phyloP scores from a whole-genome alignment of 2,113 vertebrate genomes.

The Cettia cetti region DNA sequence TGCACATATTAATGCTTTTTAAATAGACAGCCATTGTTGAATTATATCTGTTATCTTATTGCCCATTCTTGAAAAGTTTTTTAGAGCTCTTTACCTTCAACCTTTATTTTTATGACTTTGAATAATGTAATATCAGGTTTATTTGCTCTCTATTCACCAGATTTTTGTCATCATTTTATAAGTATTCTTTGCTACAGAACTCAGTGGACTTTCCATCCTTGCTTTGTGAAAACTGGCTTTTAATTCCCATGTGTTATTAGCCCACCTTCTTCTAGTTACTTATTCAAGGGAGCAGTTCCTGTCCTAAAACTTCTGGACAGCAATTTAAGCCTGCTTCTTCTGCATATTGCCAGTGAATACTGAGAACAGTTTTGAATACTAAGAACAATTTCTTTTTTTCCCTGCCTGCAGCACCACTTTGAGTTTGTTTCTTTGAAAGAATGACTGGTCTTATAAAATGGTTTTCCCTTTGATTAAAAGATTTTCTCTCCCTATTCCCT shows the following conservation, averaged over 20 bases:
- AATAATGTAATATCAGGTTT: neutral
- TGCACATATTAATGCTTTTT: neutral
- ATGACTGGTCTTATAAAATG: neutral
- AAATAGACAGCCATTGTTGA: neutral
- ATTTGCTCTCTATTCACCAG: neutral
- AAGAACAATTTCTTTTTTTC: neutral
- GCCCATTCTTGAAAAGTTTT: neutral
- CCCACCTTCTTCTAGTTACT: neutral
- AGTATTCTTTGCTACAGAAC: neutral
- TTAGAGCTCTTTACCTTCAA: neutral
- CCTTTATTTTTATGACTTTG: neutral
- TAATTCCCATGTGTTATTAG: neutral
- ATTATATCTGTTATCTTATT: neutral
- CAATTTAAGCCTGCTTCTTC: neutral
- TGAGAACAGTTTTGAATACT: neutral
- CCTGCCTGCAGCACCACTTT: neutral
- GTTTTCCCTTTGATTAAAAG: neutral
- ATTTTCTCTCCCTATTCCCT: neutral
- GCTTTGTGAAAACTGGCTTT: neutral
- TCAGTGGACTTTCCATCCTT: neutral
- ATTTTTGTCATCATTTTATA: neutral
- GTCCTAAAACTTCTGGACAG: neutral
- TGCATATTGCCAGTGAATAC: neutral
- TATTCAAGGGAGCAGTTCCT: neutral
- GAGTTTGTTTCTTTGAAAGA: neutral